Evolutionary conservation across 37 sponge, comb jelly and placozoan species (phyloP).

Genomic region (Beroe forskalii): DNA sequence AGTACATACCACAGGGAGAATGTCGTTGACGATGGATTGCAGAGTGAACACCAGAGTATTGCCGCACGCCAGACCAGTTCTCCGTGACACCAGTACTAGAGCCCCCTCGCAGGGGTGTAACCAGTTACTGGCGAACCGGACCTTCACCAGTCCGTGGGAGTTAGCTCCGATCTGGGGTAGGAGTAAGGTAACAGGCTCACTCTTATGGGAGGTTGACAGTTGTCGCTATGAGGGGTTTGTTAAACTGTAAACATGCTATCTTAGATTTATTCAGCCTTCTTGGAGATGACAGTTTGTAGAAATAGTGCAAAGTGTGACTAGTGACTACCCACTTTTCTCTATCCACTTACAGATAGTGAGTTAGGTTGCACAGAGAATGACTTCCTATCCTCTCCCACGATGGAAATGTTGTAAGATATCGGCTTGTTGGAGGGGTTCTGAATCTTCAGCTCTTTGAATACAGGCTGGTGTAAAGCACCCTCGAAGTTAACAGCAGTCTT

Average conservation of each 20-base stretch:
- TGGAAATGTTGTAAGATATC: conserved; percentile 66
- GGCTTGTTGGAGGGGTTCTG: conserved; percentile 71
- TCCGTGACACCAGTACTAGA: conserved; percentile 70
- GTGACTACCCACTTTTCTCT: neutral
- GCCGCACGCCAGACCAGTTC: conserved; percentile 62
- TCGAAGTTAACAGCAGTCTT: conserved; percentile 48
- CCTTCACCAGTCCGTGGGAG: neutral
- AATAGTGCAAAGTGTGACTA: neutral
- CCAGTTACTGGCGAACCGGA: conserved; percentile 27
- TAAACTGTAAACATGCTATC: neutral
- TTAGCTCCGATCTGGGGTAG: neutral
- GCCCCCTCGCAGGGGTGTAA: conserved; percentile 62
- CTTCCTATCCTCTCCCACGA: conserved; percentile 66
- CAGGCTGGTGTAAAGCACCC: conserved; percentile 60
- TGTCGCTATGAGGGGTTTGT: neutral
- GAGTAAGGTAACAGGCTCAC: neutral
- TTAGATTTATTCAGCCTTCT: neutral
- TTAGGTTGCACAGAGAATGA: conserved; percentile 65
- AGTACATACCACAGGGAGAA: conserved; percentile 71
- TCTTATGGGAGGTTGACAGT: too few relatives aligned
- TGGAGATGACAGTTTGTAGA: neutral
- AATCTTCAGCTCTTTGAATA: conserved; percentile 67
- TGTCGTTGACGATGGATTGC: conserved; percentile 68
- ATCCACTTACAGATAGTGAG: neutral
- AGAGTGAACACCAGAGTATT: conserved; percentile 72